Conservation (phyloP, 2,888 invertebrate genomes). For the Pocota personata region DNA sequence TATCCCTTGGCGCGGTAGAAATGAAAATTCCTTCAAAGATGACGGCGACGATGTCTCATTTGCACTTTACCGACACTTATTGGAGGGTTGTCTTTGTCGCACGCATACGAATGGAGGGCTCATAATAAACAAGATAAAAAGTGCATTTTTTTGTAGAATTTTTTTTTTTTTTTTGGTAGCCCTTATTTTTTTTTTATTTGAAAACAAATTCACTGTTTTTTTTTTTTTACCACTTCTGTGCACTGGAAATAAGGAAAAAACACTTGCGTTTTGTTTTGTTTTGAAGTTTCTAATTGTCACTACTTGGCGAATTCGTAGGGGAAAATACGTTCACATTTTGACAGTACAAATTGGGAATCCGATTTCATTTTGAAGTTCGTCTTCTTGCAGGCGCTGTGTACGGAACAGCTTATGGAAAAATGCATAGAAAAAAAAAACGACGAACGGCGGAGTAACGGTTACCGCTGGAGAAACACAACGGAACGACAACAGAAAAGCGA, state of each 20-base stretch:
- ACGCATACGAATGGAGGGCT: slow-evolving; percentile 57
- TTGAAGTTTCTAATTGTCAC: not conserved
- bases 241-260: not conserved
- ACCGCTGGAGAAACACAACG: slow-evolving; percentile 69
- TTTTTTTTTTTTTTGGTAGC: slow-evolving; percentile 35
- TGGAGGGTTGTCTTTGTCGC: slow-evolving; percentile 61
- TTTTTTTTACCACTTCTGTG: not conserved
- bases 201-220: not conserved
- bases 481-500: slow-evolving; percentile 76
- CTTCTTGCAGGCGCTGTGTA: slow-evolving; percentile 25
- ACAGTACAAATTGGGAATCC: not conserved
- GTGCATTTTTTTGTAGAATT: slow-evolving; percentile 39
- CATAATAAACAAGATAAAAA: slow-evolving; percentile 61
- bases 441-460: slow-evolving; percentile 56
- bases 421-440: slow-evolving; percentile 28
- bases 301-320: not conserved
- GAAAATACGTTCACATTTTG: not conserved
- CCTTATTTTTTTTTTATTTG: slow-evolving; percentile 31
- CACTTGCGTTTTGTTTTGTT: not conserved
- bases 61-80: slow-evolving; percentile 38
- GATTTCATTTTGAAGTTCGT: slow-evolving; percentile 8
- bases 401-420: not conserved
- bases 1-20: slow-evolving; percentile 65
- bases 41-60: slow-evolving; percentile 43
- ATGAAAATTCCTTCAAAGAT: slow-evolving; percentile 68